These are phyloP conservation scores for Leptinotarsa peninsularis DNA, from an alignment of 2,888 invertebrate species.

Conservation along the genomic window DNA sequence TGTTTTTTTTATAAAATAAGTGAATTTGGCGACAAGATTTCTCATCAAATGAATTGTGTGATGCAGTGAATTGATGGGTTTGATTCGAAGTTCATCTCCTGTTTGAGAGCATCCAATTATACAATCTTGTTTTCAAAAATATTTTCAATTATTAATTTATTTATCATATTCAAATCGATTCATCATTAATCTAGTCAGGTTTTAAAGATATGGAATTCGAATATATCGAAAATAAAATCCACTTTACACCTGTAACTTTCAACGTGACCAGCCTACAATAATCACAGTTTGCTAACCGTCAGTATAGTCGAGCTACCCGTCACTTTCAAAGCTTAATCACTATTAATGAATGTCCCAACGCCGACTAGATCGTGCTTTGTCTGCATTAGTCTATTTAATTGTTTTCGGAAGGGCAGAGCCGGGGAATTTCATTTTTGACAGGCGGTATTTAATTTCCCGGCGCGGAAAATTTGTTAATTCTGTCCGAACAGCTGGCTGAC, in stretches of 20 bases:
- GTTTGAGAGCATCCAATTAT: no score
- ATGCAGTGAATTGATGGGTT: no score
- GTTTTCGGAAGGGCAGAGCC: conserved; percentile 36
- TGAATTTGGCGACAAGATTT: no score
- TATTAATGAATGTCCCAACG: conserved; percentile 36
- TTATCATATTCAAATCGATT: no score
- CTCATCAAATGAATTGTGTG: no score
- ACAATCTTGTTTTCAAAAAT: no score
- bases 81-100: no score
- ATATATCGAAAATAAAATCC: background rate
- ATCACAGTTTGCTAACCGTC: conserved; percentile 17
- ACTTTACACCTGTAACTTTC: background rate
- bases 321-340: conserved; percentile 27
- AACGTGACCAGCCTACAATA: conserved; percentile 18
- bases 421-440: conserved; percentile 40
- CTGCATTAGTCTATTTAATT: conserved; percentile 36
- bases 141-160: no score
- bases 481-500: conserved; percentile 27
- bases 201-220: background rate
- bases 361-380: conserved; percentile 39
- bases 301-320: background rate
- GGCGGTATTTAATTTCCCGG: conserved; percentile 37
- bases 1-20: no score
- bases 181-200: background rate
- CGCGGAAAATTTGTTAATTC: conserved; percentile 34